Base-by-base conservation (phyloP, 2,113 vertebrate genomes). In the Phalacrocorax brasilianus region DNA sequence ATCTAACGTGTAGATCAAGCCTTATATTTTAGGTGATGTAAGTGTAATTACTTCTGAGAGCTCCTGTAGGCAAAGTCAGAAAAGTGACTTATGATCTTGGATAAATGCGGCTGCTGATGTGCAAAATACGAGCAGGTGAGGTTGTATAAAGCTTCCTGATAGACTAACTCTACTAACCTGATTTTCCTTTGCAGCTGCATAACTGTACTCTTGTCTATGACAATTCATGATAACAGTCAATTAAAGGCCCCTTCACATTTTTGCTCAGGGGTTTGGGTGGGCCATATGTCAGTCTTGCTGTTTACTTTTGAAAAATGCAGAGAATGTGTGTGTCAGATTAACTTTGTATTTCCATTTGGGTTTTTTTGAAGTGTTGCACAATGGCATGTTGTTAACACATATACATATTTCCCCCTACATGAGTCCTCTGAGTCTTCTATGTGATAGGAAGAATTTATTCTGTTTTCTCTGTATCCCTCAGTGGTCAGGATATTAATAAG, bases 281-380 rank as follows among this genome's bases (percentile, higher is more conserved):
- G 68, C 93, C 86, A 95, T 93, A 92, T 95, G 79, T 93, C 76
- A 94, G 62, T 94, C 71, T 87, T 73, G 35, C 42, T 28, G 13
- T 68, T 80, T 68, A 70, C 26, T 59, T 78, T 91, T 94, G 75
- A 91, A 93, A 87, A 59, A 62, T 77, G 50, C 19, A 62, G 55
- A 74, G 27, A 76, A 79, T 91, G 68, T 94, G 38, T 77, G 53
- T 95, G 68, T 91, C 94, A 89, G 91, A 91, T 91, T 70, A 97
- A 91, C 74, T 90, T 61, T 70, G 45, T 44, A 65, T 55, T 94
- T 96, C 83, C 93, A 59, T 24, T 28, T 58, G 74, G 55, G 71
- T 66, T 94, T 95, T 95, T 93, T 88, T 90, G 71, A 91, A 89
- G 74, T 85, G 68, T 87, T 88, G 55, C 92, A 92, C 61, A 87